phyloP scores from a whole-genome alignment of 2,797 vertebrate genomes.

The Aldrovandia affinis region DNA sequence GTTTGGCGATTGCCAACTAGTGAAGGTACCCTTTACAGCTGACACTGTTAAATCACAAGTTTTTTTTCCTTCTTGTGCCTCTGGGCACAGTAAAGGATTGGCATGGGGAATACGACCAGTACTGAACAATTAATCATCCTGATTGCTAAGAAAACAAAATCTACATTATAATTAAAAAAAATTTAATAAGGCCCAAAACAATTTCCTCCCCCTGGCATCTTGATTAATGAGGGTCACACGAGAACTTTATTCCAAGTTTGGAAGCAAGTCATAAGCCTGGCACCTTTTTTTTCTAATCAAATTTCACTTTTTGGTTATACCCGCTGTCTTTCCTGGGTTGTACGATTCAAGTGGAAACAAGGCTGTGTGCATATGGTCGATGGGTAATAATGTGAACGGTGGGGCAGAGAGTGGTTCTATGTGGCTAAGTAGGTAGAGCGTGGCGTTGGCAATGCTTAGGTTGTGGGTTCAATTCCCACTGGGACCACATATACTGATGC shows the following conservation, averaged over 20 bases:
- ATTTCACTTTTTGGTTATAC: neutral
- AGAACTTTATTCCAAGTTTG: slow-evolving; percentile 44
- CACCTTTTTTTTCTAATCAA: neutral
- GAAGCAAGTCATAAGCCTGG: neutral
- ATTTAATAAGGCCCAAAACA: slow-evolving; percentile 56
- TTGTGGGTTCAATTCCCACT: no score
- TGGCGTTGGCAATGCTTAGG: no score
- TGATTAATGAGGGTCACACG: slow-evolving; percentile 75
- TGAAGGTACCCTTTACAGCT: neutral
- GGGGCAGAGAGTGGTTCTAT: no score
- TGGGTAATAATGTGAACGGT: neutral
- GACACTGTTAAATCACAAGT: slow-evolving; percentile 15
- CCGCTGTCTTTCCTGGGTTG: neutral
- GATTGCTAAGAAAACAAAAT: slow-evolving; percentile 68
- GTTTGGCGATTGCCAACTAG: slow-evolving; percentile 1
- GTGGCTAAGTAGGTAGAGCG: no score
- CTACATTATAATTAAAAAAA: slow-evolving; percentile 70
- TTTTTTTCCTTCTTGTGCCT: slow-evolving; percentile 16
- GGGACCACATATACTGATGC: no score
- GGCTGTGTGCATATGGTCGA: neutral
- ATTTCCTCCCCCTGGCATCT: slow-evolving; percentile 60
- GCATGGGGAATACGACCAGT: slow-evolving; percentile 58
- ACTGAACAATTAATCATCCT: slow-evolving; percentile 76
- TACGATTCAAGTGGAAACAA: neutral
- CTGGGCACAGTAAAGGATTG: slow-evolving; percentile 33